Base-by-base conservation (phyloP, 2,888 invertebrate genomes). In the Spisula subtruncata region DNA sequence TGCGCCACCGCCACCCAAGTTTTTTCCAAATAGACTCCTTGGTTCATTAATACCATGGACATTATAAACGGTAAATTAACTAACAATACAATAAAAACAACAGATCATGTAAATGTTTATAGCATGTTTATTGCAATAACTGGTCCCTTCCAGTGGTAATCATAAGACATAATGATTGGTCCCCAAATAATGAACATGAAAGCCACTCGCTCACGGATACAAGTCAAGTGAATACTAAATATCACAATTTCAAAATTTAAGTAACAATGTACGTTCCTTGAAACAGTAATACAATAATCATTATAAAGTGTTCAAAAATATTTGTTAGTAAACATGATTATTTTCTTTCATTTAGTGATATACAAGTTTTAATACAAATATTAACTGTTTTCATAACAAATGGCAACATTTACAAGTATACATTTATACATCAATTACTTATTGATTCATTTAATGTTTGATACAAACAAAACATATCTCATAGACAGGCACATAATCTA, bases 401-500 rank as follows among this genome's bases (percentile, higher is more conserved):
- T 66, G n/a, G 25, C 60, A 66, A 66, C 60, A 66, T 60, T 60
- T 66, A 66, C 60, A 66, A 41, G 41, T 41, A 41, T 41, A 41
- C 8, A n/a, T n/a, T n/a, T n/a, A n/a, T n/a, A n/a, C 8, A 25
- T 66, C 60, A 66, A 66, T 66, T 66, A 25, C 60, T 12, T 66
- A 66, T 66, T 66, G 60, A 66, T 10, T 25, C 60, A 66, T 6
- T 10, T 25, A 25, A 0, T 66, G 60, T 66, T 8, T 25, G 25
- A 66, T 66, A 25, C 60, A 66, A 25, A 25, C 18, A n/a, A 56
- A 56, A 56, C 25, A 10, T 66, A n/a, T 25, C 25, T 25, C 25
- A 25, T 10, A n/a, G 12, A 25, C 60, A 20, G 51, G 16, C 51
- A 16, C 51, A 12, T 51, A 51, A 51, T 16, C 12, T 16, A 51